Conservation (phyloP, 2,888 invertebrate species). For the Amphipyra berbera region DNA sequence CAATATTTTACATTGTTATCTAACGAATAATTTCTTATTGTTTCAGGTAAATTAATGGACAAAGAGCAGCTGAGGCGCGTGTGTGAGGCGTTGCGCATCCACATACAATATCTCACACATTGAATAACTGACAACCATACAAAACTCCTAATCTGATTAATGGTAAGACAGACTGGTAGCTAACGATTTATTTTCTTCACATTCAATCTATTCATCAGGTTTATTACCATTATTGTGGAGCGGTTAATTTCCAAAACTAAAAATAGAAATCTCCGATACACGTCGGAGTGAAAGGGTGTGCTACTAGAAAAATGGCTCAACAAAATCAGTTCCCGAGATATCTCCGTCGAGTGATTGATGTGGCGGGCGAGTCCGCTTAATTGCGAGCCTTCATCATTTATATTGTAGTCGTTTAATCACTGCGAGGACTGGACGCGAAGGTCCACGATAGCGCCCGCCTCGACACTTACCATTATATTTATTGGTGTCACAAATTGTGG, state of each 20-base stretch:
- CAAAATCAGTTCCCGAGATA: conserved; percentile 73
- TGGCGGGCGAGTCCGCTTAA: conserved; percentile 70
- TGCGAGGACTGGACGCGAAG: conserved; percentile 41
- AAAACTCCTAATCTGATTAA: conserved; percentile 9
- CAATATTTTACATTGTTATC: not conserved
- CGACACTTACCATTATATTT: conserved; percentile 50
- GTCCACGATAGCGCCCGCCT: conserved; percentile 33
- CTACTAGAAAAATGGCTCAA: conserved; percentile 65
- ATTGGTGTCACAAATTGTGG: conserved; percentile 51
- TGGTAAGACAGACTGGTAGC: conserved; percentile 5
- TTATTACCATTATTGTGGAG: not conserved
- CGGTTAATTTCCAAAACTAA: not conserved
- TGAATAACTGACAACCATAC: not conserved
- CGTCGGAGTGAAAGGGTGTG: conserved; percentile 35
- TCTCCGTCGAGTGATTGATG: conserved; percentile 76
- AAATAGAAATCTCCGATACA: conserved; percentile 35
- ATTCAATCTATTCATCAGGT: conserved; percentile 3
- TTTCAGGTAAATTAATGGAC: conserved; percentile 57
- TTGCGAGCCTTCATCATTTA: conserved; percentile 80
- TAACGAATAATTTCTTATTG: conserved; percentile 41
- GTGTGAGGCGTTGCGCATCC: not conserved
- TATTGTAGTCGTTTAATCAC: conserved; percentile 82
- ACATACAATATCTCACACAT: not conserved
- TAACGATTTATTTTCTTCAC: not conserved
- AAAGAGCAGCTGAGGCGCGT: not conserved